A percentile compares a stretch with the other conserved stretches of the same genome.
Evolutionary conservation across 1,140 invertebrate species (phyloP).

Genomic region (Platyscapa corneri): DNA sequence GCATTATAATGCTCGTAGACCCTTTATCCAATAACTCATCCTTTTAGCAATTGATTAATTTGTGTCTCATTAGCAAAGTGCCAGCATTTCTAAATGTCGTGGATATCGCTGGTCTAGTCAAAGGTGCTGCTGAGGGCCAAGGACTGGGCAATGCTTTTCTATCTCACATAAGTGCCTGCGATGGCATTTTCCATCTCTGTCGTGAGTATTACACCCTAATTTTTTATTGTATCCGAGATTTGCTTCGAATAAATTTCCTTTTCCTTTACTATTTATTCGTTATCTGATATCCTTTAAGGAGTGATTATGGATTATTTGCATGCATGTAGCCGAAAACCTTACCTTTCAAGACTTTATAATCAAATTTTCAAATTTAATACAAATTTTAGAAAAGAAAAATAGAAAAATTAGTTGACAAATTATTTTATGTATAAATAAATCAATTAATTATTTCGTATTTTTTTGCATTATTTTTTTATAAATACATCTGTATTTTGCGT

Average conservation of each 20-base stretch:
- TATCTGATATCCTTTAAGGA: no score
- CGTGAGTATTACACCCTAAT: conserved; percentile 80
- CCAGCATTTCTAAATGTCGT: conserved; percentile 98
- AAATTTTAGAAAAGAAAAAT: no score
- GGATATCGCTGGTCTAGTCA: conserved; percentile 98
- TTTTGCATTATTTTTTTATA: neutral
- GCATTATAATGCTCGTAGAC: neutral
- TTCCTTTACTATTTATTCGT: neutral
- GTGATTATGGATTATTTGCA: no score
- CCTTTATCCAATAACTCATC: neutral
- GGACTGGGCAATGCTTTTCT: conserved; percentile 99
- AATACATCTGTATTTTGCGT: neutral
- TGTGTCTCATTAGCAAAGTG: conserved; percentile 86
- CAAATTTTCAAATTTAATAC: no score
- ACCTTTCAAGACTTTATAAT: no score
- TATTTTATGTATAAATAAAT: no score
- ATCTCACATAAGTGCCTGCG: conserved; percentile 98
- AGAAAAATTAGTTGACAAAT: no score
- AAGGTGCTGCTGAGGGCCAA: conserved; percentile 98
- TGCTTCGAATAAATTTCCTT: neutral
- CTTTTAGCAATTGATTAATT: neutral
- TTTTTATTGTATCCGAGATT: neutral
- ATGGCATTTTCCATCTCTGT: conserved; percentile 98
- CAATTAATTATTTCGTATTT: no score
- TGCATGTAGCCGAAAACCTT: no score